A percentile compares a stretch with the other conserved stretches of the same genome.
Evolutionary conservation across 2,888 invertebrate species (phyloP).

Genomic region (Trimorus sp.): DNA sequence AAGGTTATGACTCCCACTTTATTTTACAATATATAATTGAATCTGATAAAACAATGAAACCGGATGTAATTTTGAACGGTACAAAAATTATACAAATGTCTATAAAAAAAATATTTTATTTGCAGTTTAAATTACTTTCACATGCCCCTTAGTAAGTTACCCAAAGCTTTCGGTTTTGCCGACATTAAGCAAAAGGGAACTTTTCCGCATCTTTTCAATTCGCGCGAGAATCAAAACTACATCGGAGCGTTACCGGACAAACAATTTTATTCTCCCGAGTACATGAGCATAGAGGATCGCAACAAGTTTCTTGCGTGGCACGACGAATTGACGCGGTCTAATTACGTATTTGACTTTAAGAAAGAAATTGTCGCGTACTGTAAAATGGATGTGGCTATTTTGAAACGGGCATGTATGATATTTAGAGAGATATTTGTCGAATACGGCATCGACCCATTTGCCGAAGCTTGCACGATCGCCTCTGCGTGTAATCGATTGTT

Average conservation of each 20-base stretch:
- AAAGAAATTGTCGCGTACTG: conserved; percentile 7
- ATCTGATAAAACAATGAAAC: neutral
- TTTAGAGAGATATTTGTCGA: conserved; percentile 63
- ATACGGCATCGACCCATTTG: conserved; percentile 63
- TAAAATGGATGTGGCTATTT: conserved; percentile 39
- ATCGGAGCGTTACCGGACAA: conserved; percentile 30
- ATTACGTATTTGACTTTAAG: conserved; percentile 13
- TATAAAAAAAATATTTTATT: conserved; percentile 64
- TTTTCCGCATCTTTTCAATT: conserved; percentile 42
- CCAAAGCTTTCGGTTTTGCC: conserved; percentile 70
- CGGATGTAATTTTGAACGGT: conserved; percentile 57
- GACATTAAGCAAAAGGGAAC: conserved; percentile 41
- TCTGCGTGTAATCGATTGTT: conserved; percentile 67
- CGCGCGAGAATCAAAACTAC: conserved; percentile 58
- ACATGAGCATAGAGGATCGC: neutral
- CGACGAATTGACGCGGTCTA: neutral
- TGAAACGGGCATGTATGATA: conserved; percentile 61
- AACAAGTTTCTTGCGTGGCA: neutral
- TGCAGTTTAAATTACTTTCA: conserved; percentile 55
- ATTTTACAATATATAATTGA: conserved; percentile 25
- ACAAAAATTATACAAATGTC: conserved; percentile 63
- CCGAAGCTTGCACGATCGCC: conserved; percentile 60
- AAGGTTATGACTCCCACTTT: conserved; percentile 30
- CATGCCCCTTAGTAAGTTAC: conserved; percentile 60
- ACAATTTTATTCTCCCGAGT: conserved; percentile 41